A percentile compares a stretch with the other conserved stretches of the same genome.
Conservation (phyloP, 2,113 vertebrate species). For the Halcyon senegalensis region DNA sequence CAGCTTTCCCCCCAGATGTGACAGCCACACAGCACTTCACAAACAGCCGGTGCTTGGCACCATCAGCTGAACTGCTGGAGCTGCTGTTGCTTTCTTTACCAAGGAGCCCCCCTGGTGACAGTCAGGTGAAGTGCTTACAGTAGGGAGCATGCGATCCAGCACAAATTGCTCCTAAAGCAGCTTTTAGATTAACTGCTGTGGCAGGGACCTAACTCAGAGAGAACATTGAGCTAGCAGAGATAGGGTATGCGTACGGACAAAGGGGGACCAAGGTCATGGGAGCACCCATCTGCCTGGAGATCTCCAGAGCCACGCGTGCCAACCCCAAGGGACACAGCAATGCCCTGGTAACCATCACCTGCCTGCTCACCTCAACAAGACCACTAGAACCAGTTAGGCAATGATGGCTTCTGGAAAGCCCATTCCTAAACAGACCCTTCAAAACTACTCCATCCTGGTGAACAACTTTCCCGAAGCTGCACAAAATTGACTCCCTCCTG, state of each 20-base stretch:
- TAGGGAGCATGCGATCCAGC: rapidly evolving
- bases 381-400: rapidly evolving
- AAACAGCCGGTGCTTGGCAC: rapidly evolving
- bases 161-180: neutral
- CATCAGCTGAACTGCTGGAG: neutral
- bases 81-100: neutral
- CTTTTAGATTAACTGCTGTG: neutral
- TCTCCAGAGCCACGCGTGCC: neutral
- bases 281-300: neutral
- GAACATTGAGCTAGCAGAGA: neutral
- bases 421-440: neutral
- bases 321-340: neutral
- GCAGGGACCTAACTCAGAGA: neutral
- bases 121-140: neutral
- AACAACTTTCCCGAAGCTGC: neutral
- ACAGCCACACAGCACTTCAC: neutral
- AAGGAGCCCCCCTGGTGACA: conserved; percentile 22
- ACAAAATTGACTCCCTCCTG: neutral
- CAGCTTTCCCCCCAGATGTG: neutral
- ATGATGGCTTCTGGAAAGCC: neutral
- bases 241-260: rapidly evolving
- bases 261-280: no score
- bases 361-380: neutral
- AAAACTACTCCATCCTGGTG: neutral
- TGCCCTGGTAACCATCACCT: neutral